Evolutionary conservation across 1,140 invertebrate genomes (phyloP), one percentile per base, ranked within the genome.

Genomic region (Heliconius eleuchia): DNA sequence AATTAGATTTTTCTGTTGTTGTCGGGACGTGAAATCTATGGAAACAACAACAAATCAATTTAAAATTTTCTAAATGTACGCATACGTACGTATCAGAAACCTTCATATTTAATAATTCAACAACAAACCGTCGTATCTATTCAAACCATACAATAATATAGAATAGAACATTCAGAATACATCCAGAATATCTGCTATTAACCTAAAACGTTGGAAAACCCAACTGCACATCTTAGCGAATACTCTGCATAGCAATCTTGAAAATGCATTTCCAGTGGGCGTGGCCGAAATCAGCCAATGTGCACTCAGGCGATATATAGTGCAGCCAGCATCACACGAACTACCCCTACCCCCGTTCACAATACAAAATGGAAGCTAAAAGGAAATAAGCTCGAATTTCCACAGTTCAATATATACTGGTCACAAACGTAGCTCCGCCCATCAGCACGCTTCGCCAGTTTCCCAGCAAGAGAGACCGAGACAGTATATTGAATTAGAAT

Each of bases 301-400:
- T 93, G 89, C 92, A 94, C 30, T 93, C 89, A 94, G 88, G 90
- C 92, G 91, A 92, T 93, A 92, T 94, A 87, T 94, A 93, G 91
- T 87, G 86, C 88, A 91, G 74, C 90, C 88, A 93, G n/a, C 76
- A 16, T 55, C 30, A n/a, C 9, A 9, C 52, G 88, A 83, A 52
- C 90, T 86, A 2, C 87, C 86, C 74, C 81, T 66, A 78, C 74
- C 74, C 86, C 78, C 84, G 57, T 37, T 55, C 39, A 60, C 77
- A 76, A 85, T 75, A 77, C 27, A 79, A 84, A 83, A 86, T 76
- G 79, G 85, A 84, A 80, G 73, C 73, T 76, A 78, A 74, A 84
- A 84, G 88, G 86, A 86, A 78, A 52, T 76, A 39, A 71, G 66
- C 80, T 82, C 84, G 86, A 82, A 88, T 88, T 89, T 88, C 80